Conservation (phyloP, 2,113 vertebrate genomes). For the Terrapene triunguis region DNA sequence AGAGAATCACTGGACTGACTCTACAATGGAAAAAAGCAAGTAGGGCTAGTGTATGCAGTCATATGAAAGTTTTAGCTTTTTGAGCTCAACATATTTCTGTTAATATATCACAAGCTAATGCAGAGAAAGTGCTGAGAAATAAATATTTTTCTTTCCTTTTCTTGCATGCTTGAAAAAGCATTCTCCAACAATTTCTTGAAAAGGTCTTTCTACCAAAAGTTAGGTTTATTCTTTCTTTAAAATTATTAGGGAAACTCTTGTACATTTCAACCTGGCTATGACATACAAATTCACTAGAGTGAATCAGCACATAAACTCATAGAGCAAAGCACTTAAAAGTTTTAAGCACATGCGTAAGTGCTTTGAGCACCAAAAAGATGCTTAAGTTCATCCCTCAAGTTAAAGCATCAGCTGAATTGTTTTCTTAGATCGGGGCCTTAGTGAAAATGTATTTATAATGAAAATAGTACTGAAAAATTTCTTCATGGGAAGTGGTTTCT, state of each 20-base stretch:
- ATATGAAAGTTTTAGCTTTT: not conserved
- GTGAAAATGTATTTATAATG: not conserved
- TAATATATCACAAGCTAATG: not conserved
- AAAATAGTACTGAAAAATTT: not conserved
- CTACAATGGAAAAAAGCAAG: not conserved
- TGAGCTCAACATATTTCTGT: not conserved
- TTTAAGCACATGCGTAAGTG: not conserved
- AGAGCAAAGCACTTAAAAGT: not conserved
- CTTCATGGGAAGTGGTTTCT: not conserved
- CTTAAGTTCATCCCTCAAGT: not conserved
- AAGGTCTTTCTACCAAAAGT: not conserved
- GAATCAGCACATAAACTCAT: not conserved
- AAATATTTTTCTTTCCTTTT: not conserved
- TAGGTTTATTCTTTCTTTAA: not conserved
- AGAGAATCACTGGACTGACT: not conserved
- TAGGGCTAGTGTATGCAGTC: fast-evolving
- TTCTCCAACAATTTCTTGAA: not conserved
- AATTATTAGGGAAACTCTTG: not conserved
- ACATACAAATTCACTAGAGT: constrained; percentile 2
- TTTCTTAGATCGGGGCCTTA: not conserved
- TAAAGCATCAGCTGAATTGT: not conserved
- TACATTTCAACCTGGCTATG: not conserved
- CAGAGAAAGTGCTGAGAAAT: fast-evolving
- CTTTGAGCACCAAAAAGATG: constrained; percentile 1
- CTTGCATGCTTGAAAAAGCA: fast-evolving